A percentile compares a stretch with the other conserved stretches of the same genome.
Evolutionary conservation across 2,888 invertebrate genomes (phyloP).

Genomic region (Ischnus inquisitorius): DNA sequence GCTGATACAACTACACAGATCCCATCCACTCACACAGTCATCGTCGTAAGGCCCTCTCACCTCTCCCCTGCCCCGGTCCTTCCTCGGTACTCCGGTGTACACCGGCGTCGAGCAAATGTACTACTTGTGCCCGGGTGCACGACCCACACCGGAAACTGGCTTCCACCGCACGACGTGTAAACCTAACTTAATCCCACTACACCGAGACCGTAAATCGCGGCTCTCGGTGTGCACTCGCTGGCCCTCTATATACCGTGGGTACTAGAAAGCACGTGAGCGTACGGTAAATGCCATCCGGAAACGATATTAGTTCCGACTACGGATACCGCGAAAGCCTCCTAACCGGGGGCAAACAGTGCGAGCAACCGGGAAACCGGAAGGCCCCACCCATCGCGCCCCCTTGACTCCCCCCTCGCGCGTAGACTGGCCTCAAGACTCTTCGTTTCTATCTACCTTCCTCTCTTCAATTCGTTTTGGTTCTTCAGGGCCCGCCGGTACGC

Average conservation of each 20-base stretch:
- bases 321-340: constrained; percentile 60
- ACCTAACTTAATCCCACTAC: constrained; percentile 72
- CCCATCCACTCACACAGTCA: constrained; percentile 1
- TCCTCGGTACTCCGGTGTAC: not conserved
- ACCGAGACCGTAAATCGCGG: constrained; percentile 62
- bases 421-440: constrained; percentile 3
- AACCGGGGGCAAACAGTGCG: constrained; percentile 19
- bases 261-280: constrained; percentile 44
- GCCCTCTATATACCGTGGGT: constrained; percentile 8
- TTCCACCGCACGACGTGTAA: constrained; percentile 72
- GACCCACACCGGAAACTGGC: constrained; percentile 71
- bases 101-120: constrained; percentile 58
- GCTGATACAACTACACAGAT: constrained; percentile 6
- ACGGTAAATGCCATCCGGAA: constrained; percentile 66
- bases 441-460: constrained; percentile 11
- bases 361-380: constrained; percentile 41
- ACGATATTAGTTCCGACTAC: constrained; percentile 69
- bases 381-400: not conserved
- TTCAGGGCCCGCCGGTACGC: constrained; percentile 4
- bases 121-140: constrained; percentile 49
- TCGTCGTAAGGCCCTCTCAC: not conserved
- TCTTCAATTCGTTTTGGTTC: constrained; percentile 35
- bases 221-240: constrained; percentile 44
- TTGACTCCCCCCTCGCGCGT: not conserved
- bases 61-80: not conserved